Base-by-base conservation (phyloP, 1,140 invertebrate genomes). In the Drosophila burlai region DNA sequence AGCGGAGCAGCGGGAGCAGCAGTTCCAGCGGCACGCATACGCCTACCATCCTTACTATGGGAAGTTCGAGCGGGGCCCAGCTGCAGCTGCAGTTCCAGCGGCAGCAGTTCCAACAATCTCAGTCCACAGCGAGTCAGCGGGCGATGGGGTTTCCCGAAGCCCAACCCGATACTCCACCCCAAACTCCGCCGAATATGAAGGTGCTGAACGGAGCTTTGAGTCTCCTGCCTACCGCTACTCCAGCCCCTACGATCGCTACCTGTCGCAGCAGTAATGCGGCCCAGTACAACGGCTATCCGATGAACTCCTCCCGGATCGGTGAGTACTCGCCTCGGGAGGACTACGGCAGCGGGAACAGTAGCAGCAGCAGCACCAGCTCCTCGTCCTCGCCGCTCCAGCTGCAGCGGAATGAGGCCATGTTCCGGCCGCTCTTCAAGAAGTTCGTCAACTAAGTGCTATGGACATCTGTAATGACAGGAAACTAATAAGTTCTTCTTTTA, bases 101-200 rank as follows among this genome's bases (percentile, higher is more conserved):
- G 66, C 65, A 52, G 18, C 73, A 50, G 71, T 91, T 72, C 66
- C 89, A 65, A 49, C 89, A 63, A 52, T 78, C 87, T 82, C 86
- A 81, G 50, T 84, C 84, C 67, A 81, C 69, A 93, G 81, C 78
- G 87, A 83, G 60, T 85, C 91, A 91, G 84, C 93, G 72, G 73
- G 95, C 95, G 82, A 95, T 95, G 94, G 96, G 95, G 92, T 97
- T 97, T 94, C 96, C 96, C 89, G 97, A 97, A 92, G 96, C 97
- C 92, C 97, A 97, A 94, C 97, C 97, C 76, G 97, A 93, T 93
- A 98, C 97, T 71, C 97, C 97, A 77, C 97, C 97, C 31, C 97
- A 98, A 94, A 98, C 97, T 76, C 97, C 97, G 65, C 97, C 97
- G 92, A 98, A 97, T 93, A 97, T 97, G 96, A 98, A 97, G 93